A percentile compares a stretch with the other conserved stretches of the same genome.
phyloP scores from a whole-genome alignment of 2,888 invertebrate genomes.

The Homarus gammarus region DNA sequence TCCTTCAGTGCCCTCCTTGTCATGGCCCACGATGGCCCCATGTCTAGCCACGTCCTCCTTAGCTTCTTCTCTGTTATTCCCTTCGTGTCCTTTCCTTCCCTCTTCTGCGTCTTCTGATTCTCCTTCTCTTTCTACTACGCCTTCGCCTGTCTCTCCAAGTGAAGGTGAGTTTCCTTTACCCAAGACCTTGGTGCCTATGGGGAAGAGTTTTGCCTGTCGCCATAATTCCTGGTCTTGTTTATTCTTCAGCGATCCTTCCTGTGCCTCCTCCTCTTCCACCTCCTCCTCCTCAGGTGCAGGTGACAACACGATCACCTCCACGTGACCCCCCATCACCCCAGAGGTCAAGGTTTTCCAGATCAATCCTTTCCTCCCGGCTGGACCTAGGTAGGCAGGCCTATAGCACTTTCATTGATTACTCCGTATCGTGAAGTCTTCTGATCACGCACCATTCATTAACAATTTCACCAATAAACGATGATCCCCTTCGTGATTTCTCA shows the following conservation, averaged over 20 bases:
- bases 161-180: too few species aligned
- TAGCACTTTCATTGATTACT: background rate
- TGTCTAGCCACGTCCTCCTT: background rate
- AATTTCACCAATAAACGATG: background rate
- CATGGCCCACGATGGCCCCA: background rate
- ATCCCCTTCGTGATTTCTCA: background rate
- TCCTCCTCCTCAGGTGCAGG: conserved; percentile 53
- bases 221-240: conserved; percentile 25
- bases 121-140: conserved; percentile 13
- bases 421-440: background rate
- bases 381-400: background rate
- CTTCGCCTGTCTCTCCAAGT: background rate
- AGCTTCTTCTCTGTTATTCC: background rate
- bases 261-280: background rate
- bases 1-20: background rate
- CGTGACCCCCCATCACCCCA: conserved; percentile 36
- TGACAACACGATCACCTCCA: conserved; percentile 42
- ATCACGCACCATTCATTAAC: background rate
- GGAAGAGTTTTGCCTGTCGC: background rate
- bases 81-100: background rate
- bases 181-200: background rate
- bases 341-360: background rate
- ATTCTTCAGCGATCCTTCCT: background rate
- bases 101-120: background rate
- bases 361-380: background rate